phyloP scores from a whole-genome alignment of 2,797 vertebrate species.

The Pelodytes ibericus region DNA sequence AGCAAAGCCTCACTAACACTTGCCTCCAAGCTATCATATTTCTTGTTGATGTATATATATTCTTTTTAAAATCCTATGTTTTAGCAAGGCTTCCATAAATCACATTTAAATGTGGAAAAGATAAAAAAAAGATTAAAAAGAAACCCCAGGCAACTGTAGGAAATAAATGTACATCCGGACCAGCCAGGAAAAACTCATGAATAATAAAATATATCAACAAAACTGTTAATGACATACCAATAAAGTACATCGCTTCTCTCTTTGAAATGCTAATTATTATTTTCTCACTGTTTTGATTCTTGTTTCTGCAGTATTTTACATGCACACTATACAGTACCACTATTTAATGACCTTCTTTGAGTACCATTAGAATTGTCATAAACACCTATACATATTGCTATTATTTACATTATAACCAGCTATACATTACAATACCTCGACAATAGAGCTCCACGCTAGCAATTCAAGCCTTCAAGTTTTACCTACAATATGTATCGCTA shows the following conservation, averaged over 20 bases:
- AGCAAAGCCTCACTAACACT: too few species aligned
- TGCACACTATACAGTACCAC: too few species aligned
- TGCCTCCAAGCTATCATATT: background rate
- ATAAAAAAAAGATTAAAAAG: slow-evolving; percentile 27
- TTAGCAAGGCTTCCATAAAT: slow-evolving; percentile 41
- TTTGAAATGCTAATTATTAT: background rate
- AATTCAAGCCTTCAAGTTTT: too few species aligned
- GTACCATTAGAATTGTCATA: too few species aligned
- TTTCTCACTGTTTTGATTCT: too few species aligned
- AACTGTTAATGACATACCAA: slow-evolving; percentile 10
- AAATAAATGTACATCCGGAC: accelerated
- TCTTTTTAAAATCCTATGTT: slow-evolving; percentile 20
- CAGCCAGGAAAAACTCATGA: slow-evolving; percentile 33
- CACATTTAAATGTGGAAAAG: slow-evolving; percentile 24
- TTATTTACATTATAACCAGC: too few species aligned
- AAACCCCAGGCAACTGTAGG: slow-evolving; percentile 19
- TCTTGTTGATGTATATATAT: slow-evolving; percentile 21
- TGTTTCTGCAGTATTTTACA: too few species aligned
- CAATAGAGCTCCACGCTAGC: too few species aligned
- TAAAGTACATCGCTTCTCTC: background rate
- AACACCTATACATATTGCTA: too few species aligned
- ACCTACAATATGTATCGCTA: too few species aligned
- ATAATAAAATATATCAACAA: slow-evolving; percentile 23
- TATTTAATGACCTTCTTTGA: too few species aligned
- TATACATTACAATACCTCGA: too few species aligned